Base-by-base conservation (phyloP, 2,797 vertebrate genomes). In the Podarcis siculus region DNA sequence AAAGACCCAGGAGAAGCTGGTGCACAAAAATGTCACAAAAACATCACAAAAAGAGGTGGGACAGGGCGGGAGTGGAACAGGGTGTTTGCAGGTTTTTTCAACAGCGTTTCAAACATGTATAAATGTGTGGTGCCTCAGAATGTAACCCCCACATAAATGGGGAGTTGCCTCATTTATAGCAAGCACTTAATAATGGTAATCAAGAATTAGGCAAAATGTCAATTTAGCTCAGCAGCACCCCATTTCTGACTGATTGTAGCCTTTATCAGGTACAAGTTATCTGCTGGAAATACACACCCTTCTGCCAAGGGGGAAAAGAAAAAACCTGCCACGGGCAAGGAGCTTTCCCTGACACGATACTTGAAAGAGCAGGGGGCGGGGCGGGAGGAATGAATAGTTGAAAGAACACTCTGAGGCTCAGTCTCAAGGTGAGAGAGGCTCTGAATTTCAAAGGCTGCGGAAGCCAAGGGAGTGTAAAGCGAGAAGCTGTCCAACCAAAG, bases 361-460 rank as follows among this genome's bases (percentile, higher is more conserved):
- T 71, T 37, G 79, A 64, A 79, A 42, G 75, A 79, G 45, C 35
- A 58, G 76, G 35, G 32, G 13, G 13, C 0, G 35, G 61, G 42
- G 61, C 5, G 21, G n/a, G n/a, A 79, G 39, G 64, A 88, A 78
- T 55, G 66, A 72, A 39, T 66, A 69, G 55, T 61, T 72, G 75
- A 79, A 58, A 69, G 76, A 61, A 67, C 30, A 55, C 64, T 23
- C 45, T 78, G 73, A 71, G 55, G 81, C 39, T 67, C 42, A 39
- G 64, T 25, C 21, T 42, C 21, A 42, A 66, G 30, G 79, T 30
- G 64, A 66, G 37, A 45, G 19, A 58, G n/a, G 10, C 30, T 79
- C 66, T 88, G 82, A 72, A 79, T 84, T 72, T 79, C 73, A 88
- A 88, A 84, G 82, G n/a, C 39, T 79, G 69, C 49, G 35, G 45